These are phyloP conservation scores for Cistogaster globosa DNA, from an alignment of 2,888 invertebrate species.

Conservation along the genomic window DNA sequence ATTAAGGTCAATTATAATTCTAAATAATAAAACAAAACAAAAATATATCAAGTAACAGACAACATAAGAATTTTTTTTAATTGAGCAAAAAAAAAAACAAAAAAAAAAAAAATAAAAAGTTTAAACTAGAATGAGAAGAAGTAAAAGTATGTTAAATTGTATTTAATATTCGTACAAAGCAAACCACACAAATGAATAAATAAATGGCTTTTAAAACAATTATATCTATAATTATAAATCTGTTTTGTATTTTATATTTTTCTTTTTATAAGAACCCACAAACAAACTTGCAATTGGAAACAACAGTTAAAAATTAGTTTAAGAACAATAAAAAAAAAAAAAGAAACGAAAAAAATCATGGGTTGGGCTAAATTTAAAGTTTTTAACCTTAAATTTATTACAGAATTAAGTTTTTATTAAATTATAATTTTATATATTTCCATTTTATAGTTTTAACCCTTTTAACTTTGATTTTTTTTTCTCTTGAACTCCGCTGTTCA, in stretches of 20 bases:
- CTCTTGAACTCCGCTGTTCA: constrained; percentile 11
- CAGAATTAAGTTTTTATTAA: constrained; percentile 46
- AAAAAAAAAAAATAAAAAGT: not conserved
- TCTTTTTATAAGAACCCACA: not conserved
- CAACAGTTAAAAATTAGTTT: constrained; percentile 22
- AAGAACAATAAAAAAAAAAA: constrained; percentile 16
- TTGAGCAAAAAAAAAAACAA: not conserved
- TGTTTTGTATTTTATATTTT: constrained; percentile 4
- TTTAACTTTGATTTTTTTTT: constrained; percentile 48
- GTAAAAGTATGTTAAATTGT: constrained; percentile 12
- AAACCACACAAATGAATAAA: constrained; percentile 28
- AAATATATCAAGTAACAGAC: constrained; percentile 22
- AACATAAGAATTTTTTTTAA: constrained; percentile 4
- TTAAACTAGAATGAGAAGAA: constrained; percentile 17
- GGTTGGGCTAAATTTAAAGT: constrained; percentile 56
- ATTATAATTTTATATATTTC: constrained; percentile 41
- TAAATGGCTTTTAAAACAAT: constrained; percentile 59
- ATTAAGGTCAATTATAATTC: constrained; percentile 66
- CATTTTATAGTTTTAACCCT: constrained; percentile 53
- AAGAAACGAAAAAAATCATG: not conserved
- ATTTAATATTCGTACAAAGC: not conserved
- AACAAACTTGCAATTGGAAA: constrained; percentile 22
- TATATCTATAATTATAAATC: constrained; percentile 71
- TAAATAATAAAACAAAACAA: constrained; percentile 29
- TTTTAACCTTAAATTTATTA: constrained; percentile 66